Base-by-base conservation (phyloP, 1,140 invertebrate genomes). In the Eriosoma lanigerum region DNA sequence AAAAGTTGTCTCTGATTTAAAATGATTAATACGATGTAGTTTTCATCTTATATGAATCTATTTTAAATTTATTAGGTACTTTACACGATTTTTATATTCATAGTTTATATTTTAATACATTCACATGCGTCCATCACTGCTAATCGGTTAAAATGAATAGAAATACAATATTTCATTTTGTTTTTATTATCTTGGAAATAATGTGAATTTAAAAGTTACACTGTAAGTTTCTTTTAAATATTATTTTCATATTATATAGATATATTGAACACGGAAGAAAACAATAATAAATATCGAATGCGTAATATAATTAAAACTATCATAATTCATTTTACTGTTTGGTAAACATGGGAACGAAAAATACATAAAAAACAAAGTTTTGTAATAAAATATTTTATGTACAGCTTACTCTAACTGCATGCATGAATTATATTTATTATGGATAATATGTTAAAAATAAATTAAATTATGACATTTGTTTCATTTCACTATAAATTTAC, bases 281-380 rank as follows among this genome's bases (percentile, higher is more conserved):
- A 48, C 9, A 8, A 48, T 48, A 8, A 48, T 15, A 48, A 48
- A 17, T 56, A 58, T 13, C 10, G 8, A 3, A 3, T 3, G 9
- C 54, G 8, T 58, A 24, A 58, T 48, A n/a, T 46, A 17, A 48
- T 68, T 24, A 46, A 3, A 46, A 68, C 21, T 24, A 46, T 17
- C 38, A 5, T 6, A 1, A 24, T 58, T 24, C 8, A 58, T 24
- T 58, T 46, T 6, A 64, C 6, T 21, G 12, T 21, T 44, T 13
- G 10, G 12, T 1, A 44, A 44, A 66, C 29, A 66, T 38, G 19
- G 21, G 19, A 44, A 13, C 9, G 38, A 19, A 66, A 66, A 13
- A 44, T 44, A 38, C 3, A 66, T 66, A 66, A 44, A 64, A 60
- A 44, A 66, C 6, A 46, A 66, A 66, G 38, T 66, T 66, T 66